Base-by-base conservation (phyloP, 1,140 invertebrate species). In the Steinernema khuongi region DNA sequence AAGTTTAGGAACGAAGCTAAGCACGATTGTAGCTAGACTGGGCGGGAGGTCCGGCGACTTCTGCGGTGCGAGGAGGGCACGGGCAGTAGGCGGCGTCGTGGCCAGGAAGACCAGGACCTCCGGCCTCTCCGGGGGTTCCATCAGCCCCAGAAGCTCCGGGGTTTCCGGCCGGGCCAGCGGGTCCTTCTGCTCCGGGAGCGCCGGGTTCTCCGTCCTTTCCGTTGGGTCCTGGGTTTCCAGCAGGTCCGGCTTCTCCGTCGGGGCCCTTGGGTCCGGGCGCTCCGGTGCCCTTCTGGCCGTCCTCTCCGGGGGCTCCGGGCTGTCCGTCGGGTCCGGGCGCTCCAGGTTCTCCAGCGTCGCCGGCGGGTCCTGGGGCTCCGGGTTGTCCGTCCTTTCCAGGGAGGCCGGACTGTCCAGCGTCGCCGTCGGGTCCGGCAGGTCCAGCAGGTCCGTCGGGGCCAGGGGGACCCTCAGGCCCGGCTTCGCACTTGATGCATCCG, bases 401-500 rank as follows among this genome's bases (percentile, higher is more conserved):
- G 19, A 22, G 14, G 14, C 50, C 50, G 50, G 7, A 14, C 2
- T 60, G 7, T 60, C 50, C 50, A 22, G 50, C 14, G 19, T 14
- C 2, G 4, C 50, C 50, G 26, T 60, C 50, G 50, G 7, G 50
- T 14, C 19, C 50, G 14, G 7, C 7, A 7, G 50, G 50, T 7
- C 50, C 50, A 60, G 50, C 50, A 22, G 50, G 50, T 60, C 50
- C 50, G 4, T 60, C 50, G 50, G 50, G 36, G 7, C 50, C 50
- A 22, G 19, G 7, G 19, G 50, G 50, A 4, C 50, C 50, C 19
- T 60, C 14, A 4, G 50, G 50, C 2, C 50, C 50, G 19, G 50
- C 50, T 60, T 60, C 22, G 50, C 50, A 60, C 50, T 60, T 60
- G 11, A 60, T 60, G 50, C 50, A 60, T 60, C 50, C 50, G 50